Evolutionary conservation across 2,888 invertebrate species (phyloP).

Genomic region (Cantharis lateralis): DNA sequence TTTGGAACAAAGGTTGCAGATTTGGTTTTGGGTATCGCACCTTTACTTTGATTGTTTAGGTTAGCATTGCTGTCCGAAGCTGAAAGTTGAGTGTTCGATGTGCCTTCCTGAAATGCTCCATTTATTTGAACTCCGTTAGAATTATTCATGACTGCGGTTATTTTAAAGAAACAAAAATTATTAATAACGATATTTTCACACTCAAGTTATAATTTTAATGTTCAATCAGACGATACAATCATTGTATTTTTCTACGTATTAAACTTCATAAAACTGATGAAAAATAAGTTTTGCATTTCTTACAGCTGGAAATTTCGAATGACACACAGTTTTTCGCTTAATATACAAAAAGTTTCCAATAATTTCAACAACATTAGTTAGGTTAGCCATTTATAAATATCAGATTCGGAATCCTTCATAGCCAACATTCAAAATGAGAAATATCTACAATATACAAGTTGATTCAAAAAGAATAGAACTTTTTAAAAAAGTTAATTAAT

Average conservation of each 20-base stretch:
- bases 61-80: conserved; percentile 45
- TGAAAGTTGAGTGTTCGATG: conserved; percentile 12
- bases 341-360: neutral
- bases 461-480: neutral
- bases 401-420: neutral
- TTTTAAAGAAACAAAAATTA: neutral
- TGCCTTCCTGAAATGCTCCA: conserved; percentile 24
- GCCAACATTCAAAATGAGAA: neutral
- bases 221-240: neutral
- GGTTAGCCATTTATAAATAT: neutral
- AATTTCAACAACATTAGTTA: neutral
- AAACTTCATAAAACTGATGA: neutral
- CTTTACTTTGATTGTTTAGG: conserved; percentile 41
- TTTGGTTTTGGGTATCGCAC: conserved; percentile 46
- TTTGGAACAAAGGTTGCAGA: conserved; percentile 32
- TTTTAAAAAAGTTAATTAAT: no score
- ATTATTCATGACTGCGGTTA: conserved; percentile 32
- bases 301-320: neutral
- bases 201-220: neutral
- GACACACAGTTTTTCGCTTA: neutral
- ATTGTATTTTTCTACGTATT: neutral
- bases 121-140: conserved; percentile 30
- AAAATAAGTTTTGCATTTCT: neutral
- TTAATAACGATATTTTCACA: neutral
- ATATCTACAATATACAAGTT: neutral